Percentiles rank a stretch among this genome's conserved stretches.
Evolutionary conservation across 1,140 invertebrate species (phyloP).

Genomic region (Charaxes varanes): DNA sequence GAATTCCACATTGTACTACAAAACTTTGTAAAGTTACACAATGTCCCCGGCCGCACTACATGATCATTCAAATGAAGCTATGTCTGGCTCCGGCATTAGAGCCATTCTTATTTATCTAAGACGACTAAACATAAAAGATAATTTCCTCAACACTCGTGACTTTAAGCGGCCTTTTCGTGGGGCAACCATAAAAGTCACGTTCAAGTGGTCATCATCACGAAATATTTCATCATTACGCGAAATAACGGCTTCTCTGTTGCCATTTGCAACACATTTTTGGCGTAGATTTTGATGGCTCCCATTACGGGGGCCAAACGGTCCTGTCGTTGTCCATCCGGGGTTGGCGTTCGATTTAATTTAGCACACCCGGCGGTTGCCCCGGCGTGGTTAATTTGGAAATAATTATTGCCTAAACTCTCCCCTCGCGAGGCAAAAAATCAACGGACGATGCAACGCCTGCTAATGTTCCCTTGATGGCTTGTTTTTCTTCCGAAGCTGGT

Average conservation of each 20-base stretch:
- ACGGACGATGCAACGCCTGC: slow-evolving; percentile 26
- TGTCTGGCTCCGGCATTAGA: too few relatives aligned
- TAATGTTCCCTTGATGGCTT: slow-evolving; percentile 41
- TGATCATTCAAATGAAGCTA: too few relatives aligned
- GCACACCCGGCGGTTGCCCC: slow-evolving; percentile 48
- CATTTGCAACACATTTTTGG: slow-evolving; percentile 63
- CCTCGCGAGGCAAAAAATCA: slow-evolving; percentile 30
- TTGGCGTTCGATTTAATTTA: slow-evolving; percentile 62
- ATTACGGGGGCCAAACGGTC: slow-evolving; percentile 55
- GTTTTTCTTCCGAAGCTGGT: slow-evolving; percentile 10
- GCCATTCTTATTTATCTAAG: too few relatives aligned
- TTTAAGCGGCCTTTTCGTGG: background rate
- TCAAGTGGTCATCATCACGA: slow-evolving; percentile 18
- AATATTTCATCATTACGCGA: slow-evolving; percentile 32
- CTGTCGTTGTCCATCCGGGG: slow-evolving; percentile 46
- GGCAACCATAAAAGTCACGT: background rate
- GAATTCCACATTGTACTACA: too few relatives aligned
- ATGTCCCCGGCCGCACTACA: too few relatives aligned
- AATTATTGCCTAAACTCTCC: slow-evolving; percentile 51
- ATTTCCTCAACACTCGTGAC: too few relatives aligned
- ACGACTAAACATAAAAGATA: too few relatives aligned
- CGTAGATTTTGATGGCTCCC: slow-evolving; percentile 53
- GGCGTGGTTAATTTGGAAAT: slow-evolving; percentile 62
- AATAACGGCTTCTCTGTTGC: slow-evolving; percentile 31
- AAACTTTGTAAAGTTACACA: too few relatives aligned